Conservation (phyloP, 2,888 invertebrate genomes). For the Dusona sp. region DNA sequence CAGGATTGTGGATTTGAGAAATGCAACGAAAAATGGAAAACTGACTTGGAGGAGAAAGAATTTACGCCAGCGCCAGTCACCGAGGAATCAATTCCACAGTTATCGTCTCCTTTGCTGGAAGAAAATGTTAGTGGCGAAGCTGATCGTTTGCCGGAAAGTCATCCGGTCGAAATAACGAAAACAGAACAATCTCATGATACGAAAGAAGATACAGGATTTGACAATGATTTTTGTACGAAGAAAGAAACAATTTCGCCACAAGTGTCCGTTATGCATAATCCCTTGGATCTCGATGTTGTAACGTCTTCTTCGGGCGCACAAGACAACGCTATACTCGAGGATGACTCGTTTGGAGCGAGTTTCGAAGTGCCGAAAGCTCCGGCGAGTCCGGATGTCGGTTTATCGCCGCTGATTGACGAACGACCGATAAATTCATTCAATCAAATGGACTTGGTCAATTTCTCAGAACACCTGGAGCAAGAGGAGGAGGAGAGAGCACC, state of each 20-base stretch:
- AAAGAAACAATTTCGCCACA: background rate
- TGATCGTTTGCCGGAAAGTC: background rate
- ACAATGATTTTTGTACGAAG: slow-evolving; percentile 32
- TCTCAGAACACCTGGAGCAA: slow-evolving; percentile 7
- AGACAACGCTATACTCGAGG: slow-evolving; percentile 35
- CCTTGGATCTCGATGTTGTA: slow-evolving; percentile 51
- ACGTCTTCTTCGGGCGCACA: background rate
- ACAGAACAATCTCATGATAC: background rate
- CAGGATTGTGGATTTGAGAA: slow-evolving; percentile 64
- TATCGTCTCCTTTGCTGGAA: background rate
- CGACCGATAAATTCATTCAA: slow-evolving; percentile 42
- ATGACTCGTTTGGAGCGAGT: slow-evolving; percentile 7
- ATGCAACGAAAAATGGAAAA: slow-evolving; percentile 50
- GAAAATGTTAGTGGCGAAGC: slow-evolving; percentile 6
- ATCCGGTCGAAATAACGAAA: slow-evolving; percentile 23
- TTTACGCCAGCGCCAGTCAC: background rate
- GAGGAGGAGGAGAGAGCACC: slow-evolving; percentile 3
- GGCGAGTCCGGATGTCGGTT: slow-evolving; percentile 45
- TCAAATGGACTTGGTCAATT: slow-evolving; percentile 28
- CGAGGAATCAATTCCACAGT: background rate
- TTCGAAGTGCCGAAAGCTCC: slow-evolving; percentile 9
- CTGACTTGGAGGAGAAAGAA: background rate
- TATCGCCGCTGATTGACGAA: slow-evolving; percentile 44
- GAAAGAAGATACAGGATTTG: slow-evolving; percentile 12
- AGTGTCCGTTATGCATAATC: slow-evolving; percentile 63